phyloP scores from a whole-genome alignment of 1,140 invertebrate species.

The Pseudomyrmex pallidus region DNA sequence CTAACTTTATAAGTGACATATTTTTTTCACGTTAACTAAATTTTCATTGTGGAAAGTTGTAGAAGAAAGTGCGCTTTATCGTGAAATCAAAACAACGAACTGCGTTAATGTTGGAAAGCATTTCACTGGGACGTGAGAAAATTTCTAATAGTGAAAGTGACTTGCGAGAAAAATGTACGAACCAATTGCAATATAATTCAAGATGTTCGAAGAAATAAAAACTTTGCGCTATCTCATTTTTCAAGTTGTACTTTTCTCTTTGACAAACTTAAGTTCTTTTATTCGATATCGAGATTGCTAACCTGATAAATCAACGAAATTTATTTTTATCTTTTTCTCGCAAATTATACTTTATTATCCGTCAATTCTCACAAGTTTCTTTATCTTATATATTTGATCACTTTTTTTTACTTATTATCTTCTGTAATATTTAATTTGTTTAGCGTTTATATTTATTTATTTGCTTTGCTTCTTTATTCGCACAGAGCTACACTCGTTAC shows the following conservation, averaged over 20 bases:
- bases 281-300: neutral
- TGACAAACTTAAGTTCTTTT: neutral
- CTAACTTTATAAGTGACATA: slow-evolving; percentile 3
- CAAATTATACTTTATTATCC: too few species aligned
- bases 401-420: neutral
- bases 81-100: slow-evolving; percentile 10
- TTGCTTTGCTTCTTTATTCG: slow-evolving; percentile 20
- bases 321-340: neutral
- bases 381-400: too few species aligned
- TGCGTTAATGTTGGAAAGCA: slow-evolving; percentile 12
- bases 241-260: neutral
- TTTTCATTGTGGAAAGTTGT: slow-evolving; percentile 7
- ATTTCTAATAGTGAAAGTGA: slow-evolving; percentile 35
- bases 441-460: slow-evolving; percentile 9
- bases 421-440: too few species aligned
- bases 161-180: slow-evolving; percentile 19
- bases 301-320: neutral
- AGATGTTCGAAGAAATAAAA: slow-evolving; percentile 20
- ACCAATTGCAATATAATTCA: neutral
- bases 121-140: slow-evolving; percentile 24
- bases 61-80: slow-evolving; percentile 31
- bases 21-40: neutral
- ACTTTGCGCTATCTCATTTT: neutral
- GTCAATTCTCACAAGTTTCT: too few species aligned
- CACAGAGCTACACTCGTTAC: slow-evolving; percentile 81